These are phyloP conservation scores for Malurus melanocephalus DNA, from an alignment of 2,113 vertebrate species.

Conservation along the genomic window DNA sequence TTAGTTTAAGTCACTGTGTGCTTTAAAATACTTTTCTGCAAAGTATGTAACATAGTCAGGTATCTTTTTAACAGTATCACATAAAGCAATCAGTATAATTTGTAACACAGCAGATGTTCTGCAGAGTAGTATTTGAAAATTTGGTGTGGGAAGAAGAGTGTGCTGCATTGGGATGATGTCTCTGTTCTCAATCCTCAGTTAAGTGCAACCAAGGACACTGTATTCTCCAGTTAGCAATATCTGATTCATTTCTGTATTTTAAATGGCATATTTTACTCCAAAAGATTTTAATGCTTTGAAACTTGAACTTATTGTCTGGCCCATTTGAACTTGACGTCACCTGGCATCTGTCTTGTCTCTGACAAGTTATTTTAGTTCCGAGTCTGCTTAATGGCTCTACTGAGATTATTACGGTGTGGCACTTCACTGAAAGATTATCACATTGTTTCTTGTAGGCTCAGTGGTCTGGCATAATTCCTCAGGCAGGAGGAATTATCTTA, in stretches of 20 bases:
- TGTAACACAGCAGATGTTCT: background rate
- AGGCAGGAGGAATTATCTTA: background rate
- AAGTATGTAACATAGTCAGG: background rate
- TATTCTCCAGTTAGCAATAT: background rate
- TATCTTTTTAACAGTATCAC: background rate
- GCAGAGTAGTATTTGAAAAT: background rate
- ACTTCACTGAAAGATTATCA: background rate
- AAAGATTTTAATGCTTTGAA: background rate
- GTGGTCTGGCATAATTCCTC: background rate
- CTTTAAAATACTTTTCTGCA: background rate
- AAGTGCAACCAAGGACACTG: background rate
- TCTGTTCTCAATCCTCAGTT: background rate
- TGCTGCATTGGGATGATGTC: background rate
- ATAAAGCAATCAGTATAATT: background rate
- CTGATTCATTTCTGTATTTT: background rate
- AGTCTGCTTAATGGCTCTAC: background rate
- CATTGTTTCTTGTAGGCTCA: background rate
- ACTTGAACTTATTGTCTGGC: background rate
- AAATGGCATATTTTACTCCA: background rate
- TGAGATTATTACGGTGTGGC: background rate
- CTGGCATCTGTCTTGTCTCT: background rate
- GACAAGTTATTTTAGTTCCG: background rate
- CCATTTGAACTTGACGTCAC: background rate
- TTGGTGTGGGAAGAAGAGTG: background rate
- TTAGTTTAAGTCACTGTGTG: background rate